Percentiles rank a stretch among this genome's conserved stretches.
These are phyloP conservation scores for Furcifer pardalis DNA, from an alignment of 2,797 vertebrate species.

Conservation along the genomic window DNA sequence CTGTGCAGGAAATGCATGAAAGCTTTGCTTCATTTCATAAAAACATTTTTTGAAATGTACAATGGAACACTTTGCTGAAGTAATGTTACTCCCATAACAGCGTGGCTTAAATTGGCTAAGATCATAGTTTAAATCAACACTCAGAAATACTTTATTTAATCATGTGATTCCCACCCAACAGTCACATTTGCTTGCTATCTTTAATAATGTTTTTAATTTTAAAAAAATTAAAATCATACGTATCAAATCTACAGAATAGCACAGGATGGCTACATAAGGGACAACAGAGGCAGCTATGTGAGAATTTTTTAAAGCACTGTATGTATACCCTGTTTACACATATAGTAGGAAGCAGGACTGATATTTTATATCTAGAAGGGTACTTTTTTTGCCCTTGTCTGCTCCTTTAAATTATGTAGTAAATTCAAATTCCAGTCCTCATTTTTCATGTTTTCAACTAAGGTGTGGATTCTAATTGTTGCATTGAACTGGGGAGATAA, in stretches of 20 bases:
- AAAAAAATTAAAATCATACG: too few relatives aligned
- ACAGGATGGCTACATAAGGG: background rate
- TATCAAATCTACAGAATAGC: background rate
- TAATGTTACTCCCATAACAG: background rate
- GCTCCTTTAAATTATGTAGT: background rate
- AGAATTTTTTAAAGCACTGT: too few relatives aligned
- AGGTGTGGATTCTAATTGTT: too few relatives aligned
- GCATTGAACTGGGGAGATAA: background rate
- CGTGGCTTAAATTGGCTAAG: background rate
- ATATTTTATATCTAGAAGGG: background rate
- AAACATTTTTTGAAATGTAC: background rate
- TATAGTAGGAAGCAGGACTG: background rate
- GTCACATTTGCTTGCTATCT: too few relatives aligned
- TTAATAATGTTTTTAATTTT: too few relatives aligned
- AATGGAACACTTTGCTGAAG: background rate
- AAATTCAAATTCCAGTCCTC: background rate
- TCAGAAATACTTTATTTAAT: too few relatives aligned
- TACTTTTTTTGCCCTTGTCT: background rate
- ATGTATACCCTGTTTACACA: background rate
- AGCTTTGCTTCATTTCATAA: background rate
- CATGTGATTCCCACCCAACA: too few relatives aligned
- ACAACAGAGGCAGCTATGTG: background rate
- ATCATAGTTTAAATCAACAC: too few relatives aligned
- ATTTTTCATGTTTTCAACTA: too few relatives aligned
- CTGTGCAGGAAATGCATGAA: background rate